Conservation (phyloP, 2,888 invertebrate species). For the Temnothorax rugatulus region DNA sequence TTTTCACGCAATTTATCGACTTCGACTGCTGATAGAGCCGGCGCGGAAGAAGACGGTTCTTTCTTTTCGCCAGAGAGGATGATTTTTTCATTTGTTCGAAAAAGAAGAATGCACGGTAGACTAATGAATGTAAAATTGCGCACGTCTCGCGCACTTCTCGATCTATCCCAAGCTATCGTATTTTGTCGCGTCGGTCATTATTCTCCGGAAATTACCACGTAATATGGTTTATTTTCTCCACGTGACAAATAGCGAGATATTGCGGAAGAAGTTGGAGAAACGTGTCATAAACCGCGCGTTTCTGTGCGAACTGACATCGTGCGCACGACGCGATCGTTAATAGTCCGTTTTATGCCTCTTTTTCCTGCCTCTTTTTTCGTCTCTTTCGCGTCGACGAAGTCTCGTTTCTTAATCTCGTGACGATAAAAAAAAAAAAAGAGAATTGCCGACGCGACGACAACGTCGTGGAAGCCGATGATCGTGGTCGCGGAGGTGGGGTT, state of each 20-base stretch:
- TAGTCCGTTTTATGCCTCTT: conserved; percentile 19
- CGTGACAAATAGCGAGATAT: conserved; percentile 25
- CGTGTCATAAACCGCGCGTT: conserved; percentile 2
- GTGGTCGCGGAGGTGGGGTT: conserved; percentile 17
- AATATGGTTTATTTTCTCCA: conserved; percentile 20
- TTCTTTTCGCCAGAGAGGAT: not conserved
- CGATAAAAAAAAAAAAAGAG: conserved; percentile 68
- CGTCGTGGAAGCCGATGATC: conserved; percentile 23
- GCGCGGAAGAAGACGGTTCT: not conserved
- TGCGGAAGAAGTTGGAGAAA: not conserved
- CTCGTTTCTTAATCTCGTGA: conserved; percentile 50
- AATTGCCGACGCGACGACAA: conserved; percentile 55
- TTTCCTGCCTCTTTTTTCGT: not conserved
- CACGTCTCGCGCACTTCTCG: not conserved
- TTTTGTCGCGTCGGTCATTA: conserved; percentile 5
- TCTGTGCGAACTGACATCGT: not conserved
- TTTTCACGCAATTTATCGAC: conserved; percentile 63
- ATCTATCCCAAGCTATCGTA: not conserved
- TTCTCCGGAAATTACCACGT: conserved; percentile 9
- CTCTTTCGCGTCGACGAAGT: conserved; percentile 4
- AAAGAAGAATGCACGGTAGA: not conserved
- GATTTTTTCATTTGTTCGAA: not conserved
- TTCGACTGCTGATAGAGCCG: not conserved
- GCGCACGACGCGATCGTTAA: conserved; percentile 50
- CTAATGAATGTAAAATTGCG: conserved; percentile 20